Conservation (phyloP, 2,888 invertebrate species). For the Tanypteryx hageni region DNA sequence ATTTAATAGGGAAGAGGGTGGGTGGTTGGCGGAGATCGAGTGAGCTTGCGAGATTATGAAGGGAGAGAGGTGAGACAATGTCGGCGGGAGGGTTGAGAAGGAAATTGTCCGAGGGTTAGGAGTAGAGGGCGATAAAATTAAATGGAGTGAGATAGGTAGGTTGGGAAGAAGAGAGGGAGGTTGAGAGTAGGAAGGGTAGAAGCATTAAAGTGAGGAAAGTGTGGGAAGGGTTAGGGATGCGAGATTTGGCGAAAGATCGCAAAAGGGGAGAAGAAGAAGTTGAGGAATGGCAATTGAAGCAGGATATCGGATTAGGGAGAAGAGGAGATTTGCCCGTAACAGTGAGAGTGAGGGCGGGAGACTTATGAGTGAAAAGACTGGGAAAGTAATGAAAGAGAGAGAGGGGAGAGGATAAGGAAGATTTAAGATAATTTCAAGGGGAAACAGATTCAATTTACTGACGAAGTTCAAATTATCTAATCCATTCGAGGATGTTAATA, state of each 20-base stretch:
- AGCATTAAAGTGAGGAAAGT: neutral
- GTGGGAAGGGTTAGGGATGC: neutral
- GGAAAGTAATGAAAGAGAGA: neutral
- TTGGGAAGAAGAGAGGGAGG: neutral
- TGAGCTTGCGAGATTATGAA: slow-evolving; percentile 58
- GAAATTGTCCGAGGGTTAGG: slow-evolving; percentile 44
- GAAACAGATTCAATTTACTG: too few relatives aligned
- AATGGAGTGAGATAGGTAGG: slow-evolving; percentile 30
- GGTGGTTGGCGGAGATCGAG: slow-evolving; percentile 43
- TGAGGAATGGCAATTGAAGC: neutral
- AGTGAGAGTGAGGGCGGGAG: neutral
- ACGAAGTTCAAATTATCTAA: too few relatives aligned
- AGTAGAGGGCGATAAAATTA: slow-evolving; percentile 31
- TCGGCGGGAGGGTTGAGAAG: neutral
- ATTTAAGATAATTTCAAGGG: neutral
- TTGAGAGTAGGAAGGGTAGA: neutral
- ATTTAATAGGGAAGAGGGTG: slow-evolving; percentile 49
- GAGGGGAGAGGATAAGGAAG: neutral
- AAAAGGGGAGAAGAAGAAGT: neutral
- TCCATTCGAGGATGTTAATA: too few relatives aligned
- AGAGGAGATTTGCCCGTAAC: neutral
- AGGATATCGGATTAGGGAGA: neutral
- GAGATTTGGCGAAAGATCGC: neutral
- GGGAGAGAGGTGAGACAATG: slow-evolving; percentile 44
- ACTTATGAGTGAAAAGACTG: slow-evolving; percentile 2